phyloP scores from a whole-genome alignment of 2,113 vertebrate species.

The Perca flavescens region DNA sequence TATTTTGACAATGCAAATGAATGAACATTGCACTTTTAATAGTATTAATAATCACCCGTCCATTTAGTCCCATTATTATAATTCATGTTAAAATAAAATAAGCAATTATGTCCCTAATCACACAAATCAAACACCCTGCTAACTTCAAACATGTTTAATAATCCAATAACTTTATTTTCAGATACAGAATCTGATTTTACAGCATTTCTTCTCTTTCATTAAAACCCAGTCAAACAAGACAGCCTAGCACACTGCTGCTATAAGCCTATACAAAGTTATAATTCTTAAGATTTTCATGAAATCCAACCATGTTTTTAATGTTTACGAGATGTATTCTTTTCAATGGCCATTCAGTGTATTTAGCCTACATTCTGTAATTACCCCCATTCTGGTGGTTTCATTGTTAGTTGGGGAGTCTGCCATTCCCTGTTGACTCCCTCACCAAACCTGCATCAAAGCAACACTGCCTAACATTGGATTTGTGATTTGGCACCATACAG shows the following conservation, averaged over 20 bases:
- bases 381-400: not conserved
- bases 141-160: conserved; percentile 5
- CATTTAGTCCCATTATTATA: not conserved
- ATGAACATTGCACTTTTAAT: not conserved
- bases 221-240: not conserved
- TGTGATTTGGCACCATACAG: too few relatives aligned
- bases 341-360: not conserved
- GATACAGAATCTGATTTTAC: not conserved
- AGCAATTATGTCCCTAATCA: not conserved
- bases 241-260: not conserved
- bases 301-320: not conserved
- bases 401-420: not conserved
- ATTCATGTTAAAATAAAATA: not conserved
- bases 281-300: not conserved
- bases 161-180: not conserved
- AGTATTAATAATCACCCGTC: not conserved
- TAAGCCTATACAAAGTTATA: not conserved
- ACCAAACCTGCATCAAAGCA: too few relatives aligned
- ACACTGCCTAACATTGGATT: too few relatives aligned
- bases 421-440: not conserved
- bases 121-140: not conserved
- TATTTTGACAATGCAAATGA: not conserved
- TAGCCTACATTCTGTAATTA: not conserved
- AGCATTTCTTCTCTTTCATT: not conserved
- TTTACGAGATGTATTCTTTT: not conserved